Evolutionary conservation across 2,888 invertebrate species (phyloP), one percentile per base, ranked within the genome.

Genomic region (Lagria hirta): DNA sequence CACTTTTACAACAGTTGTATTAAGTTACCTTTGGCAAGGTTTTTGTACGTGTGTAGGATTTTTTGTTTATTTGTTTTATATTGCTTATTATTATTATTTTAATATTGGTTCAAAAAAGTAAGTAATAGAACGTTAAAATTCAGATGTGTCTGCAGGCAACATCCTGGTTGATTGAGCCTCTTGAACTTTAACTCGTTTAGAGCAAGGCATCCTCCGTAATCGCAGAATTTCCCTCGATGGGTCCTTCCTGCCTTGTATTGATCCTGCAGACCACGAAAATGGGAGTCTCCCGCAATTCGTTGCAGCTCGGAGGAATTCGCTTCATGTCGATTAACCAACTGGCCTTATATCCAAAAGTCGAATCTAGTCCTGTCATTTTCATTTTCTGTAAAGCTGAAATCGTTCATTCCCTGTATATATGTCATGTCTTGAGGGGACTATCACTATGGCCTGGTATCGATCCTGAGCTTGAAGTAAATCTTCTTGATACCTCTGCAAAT

Each of bases 261-360:
- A 68, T 68, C 68, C 65, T 60, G 60, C 61, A 54, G 64, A 61
- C 64, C 66, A 62, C 61, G 57, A 57, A 63, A 59, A 62, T 62
- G 62, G 64, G 67, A 67, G 64, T 60, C 61, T 61, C 64, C 62
- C 59, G 46, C 57, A 48, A 51, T 58, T 64, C 64, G 65, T 52
- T 52, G 48, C 34, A 48, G 49, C 48, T 65, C 67, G 66, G 60
- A 62, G 62, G 57, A 61, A 62, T 64, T 66, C 66, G 66, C 48
- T 48, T 45, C 52, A 51, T 49, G 54, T 60, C 58, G 61, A 60
- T 60, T 61, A 55, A 60, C 57, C 58, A 59, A 61, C 63, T 58
- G 54, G 57, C 55, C 55, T 48, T 36, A 35, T 36, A 20, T 52
- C 49, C 38, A 13, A 10, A 22, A 22, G 22, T 22, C 8, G 22